Conservation (phyloP, 2,113 vertebrate genomes). For the Craseonycteris thonglongyai region DNA sequence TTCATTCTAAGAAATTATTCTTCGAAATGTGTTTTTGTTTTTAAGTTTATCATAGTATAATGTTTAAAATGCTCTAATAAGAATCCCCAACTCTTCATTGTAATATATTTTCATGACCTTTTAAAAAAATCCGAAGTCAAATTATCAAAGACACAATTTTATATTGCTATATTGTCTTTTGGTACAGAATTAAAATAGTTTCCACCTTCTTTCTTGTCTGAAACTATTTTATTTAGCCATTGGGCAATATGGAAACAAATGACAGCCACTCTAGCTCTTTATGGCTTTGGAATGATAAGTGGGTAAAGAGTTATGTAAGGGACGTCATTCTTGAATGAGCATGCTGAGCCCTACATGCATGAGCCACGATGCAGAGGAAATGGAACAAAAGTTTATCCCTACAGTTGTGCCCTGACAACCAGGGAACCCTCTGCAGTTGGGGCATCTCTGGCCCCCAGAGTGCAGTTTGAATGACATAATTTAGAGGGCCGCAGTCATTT, state of each 20-base stretch:
- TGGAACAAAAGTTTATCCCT: not conserved
- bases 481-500: not conserved
- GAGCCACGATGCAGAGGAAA: not conserved
- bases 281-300: not conserved
- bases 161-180: not conserved
- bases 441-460: not conserved
- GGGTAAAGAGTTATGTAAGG: not conserved
- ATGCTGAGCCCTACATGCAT: accelerated
- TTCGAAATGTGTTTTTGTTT: constrained; percentile 72
- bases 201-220: not conserved
- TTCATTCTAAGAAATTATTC: constrained; percentile 74
- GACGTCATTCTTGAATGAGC: accelerated
- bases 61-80: constrained; percentile 74
- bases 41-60: constrained; percentile 68
- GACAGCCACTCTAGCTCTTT: not conserved
- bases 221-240: not conserved
- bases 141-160: not conserved
- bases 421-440: not conserved
- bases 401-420: too few species aligned
- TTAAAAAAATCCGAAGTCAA: constrained; percentile 15
- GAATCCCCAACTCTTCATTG: constrained; percentile 67
- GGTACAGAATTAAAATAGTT: not conserved
- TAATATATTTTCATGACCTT: constrained; percentile 42
- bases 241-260: not conserved
- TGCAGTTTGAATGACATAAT: not conserved